Percentiles rank a stretch among this genome's conserved stretches.
Conservation (phyloP, 2,888 invertebrate species). For the Crematogaster levior region DNA sequence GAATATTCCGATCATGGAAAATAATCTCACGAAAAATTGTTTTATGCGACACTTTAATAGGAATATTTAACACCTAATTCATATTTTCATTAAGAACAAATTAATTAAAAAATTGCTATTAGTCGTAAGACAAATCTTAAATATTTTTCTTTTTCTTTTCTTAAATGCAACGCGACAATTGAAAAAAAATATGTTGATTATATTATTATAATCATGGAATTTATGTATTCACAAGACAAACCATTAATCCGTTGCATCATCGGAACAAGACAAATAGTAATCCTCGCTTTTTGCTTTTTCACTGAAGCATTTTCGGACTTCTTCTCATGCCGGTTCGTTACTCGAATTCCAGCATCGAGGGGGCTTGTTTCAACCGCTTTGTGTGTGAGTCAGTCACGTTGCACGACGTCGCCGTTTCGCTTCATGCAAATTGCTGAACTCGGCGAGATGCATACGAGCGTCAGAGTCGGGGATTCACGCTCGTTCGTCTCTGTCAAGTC, state of each 20-base stretch:
- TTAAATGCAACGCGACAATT: neutral
- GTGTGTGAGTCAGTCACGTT: constrained; percentile 45
- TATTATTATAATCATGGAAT: neutral
- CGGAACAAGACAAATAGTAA: constrained; percentile 10
- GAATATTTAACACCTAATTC: neutral
- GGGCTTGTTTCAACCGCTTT: constrained; percentile 45
- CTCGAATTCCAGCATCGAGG: constrained; percentile 39
- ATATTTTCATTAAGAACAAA: neutral
- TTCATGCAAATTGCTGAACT: constrained; percentile 70
- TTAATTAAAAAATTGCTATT: neutral
- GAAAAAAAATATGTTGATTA: neutral
- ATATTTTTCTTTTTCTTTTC: neutral
- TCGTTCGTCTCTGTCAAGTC: constrained; percentile 71
- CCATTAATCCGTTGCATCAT: constrained; percentile 13
- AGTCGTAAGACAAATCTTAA: neutral
- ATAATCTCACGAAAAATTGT: neutral
- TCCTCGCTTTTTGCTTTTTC: constrained; percentile 10
- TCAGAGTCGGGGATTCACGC: constrained; percentile 64
- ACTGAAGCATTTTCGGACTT: constrained; percentile 20
- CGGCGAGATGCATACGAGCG: constrained; percentile 63
- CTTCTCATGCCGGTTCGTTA: constrained; percentile 47
- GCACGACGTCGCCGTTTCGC: constrained; percentile 56
- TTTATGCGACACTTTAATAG: neutral
- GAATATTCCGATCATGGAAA: neutral
- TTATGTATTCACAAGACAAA: neutral